Conservation (phyloP, 2,113 vertebrate species). For the Isichthys henryi region DNA sequence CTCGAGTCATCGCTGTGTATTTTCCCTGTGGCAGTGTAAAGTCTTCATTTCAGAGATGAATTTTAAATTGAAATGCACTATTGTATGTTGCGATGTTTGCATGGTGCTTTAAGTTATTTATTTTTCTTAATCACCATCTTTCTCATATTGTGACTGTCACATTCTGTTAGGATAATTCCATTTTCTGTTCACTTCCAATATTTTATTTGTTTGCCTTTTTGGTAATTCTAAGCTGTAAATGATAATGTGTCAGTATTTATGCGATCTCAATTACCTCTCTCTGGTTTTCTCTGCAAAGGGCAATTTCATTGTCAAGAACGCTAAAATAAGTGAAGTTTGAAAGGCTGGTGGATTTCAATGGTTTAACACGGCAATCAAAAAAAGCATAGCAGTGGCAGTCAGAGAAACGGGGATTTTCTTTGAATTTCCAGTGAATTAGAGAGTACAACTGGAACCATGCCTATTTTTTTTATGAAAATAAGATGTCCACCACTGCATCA, state of each 20-base stretch:
- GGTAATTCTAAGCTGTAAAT: background rate
- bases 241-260: background rate
- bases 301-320: background rate
- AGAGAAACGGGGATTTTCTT: background rate
- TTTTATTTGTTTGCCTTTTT: background rate
- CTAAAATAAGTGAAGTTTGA: background rate
- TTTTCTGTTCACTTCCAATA: background rate
- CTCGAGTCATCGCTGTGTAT: background rate
- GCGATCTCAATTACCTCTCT: background rate
- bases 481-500: background rate
- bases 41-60: background rate
- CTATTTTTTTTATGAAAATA: background rate
- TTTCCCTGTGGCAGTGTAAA: background rate
- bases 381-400: background rate
- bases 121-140: conserved; percentile 5
- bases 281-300: background rate
- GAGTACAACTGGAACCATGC: background rate
- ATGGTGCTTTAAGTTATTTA: background rate
- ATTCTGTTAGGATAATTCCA: background rate
- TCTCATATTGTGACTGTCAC: background rate
- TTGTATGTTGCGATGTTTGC: conserved; percentile 1
- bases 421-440: background rate
- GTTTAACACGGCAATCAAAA: background rate
- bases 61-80: background rate
- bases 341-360: background rate